Base-by-base conservation (phyloP, 2,797 vertebrate genomes). In the Sebastes glaucus region DNA sequence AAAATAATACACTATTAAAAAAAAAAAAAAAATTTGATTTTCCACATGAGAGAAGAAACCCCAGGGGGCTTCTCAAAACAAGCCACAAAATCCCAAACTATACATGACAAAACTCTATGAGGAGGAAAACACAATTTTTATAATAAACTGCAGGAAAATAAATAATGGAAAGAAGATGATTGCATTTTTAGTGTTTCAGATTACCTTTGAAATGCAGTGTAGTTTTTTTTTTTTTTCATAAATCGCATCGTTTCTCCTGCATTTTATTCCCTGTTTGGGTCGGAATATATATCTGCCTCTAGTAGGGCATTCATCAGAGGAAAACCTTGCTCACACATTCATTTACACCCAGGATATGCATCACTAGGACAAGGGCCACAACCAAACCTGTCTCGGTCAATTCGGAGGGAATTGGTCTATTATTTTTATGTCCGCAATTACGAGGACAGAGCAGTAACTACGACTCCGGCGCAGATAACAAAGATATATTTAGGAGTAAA, bases 401-500 rank as follows among this genome's bases (percentile, higher is more conserved):
- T 96, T 95, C 90, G 86, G 82, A 77, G 92, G 93, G 94, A 95
- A 96, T 95, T 95, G 96, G 88, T 88, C 93, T 95, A 95, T 96
- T 96, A 96, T 96, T 96, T 96, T 96, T 96, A 96, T 95, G 95
- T 95, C 94, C 88, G 91, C 89, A 95, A 96, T 96, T 96, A 96
- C 93, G 91, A 94, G 94, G 93, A 94, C 95, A 89, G 93, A 93
- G 92, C 92, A 87, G 94, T 92, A 94, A 95, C 94, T 93, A 91
- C 80, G 74, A 91, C 93, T 95, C 89, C 87, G 49, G 93, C 91
- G 84, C 93, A 94, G 95, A 96, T 96, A 96, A 96, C 96, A 96
- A 96, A 96, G 96, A 96, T 96, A 94, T 96, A 96, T 96, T 96
- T 96, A 95, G 95, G 89, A 94, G 94, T 96, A 96, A 96, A 96